Conservation (phyloP, 1,140 invertebrate genomes). For the Trachelipus rathkii region DNA sequence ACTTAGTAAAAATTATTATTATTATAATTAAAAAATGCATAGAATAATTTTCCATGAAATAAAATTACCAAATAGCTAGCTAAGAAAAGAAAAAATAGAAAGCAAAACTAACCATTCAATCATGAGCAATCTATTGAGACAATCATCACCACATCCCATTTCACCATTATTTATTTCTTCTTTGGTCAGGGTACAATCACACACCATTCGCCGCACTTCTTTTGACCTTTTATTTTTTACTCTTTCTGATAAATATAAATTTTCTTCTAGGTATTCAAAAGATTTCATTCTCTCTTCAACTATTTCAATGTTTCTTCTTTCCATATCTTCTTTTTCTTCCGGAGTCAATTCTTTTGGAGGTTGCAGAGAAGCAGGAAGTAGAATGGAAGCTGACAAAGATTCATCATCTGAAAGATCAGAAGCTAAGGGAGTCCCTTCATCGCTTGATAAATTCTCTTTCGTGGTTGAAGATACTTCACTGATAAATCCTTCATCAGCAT, state of each 20-base stretch:
- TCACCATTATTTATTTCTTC: constrained; percentile 79
- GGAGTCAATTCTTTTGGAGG: constrained; percentile 25
- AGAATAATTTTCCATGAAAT: too few relatives aligned
- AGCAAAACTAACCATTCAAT: constrained; percentile 81
- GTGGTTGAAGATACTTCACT: too few relatives aligned
- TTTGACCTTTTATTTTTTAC: constrained; percentile 59
- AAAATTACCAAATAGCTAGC: too few relatives aligned
- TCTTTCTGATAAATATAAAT: constrained; percentile 74
- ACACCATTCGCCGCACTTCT: constrained; percentile 87
- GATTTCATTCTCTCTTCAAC: constrained; percentile 68
- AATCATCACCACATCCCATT: constrained; percentile 88
- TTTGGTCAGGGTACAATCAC: constrained; percentile 86
- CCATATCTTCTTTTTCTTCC: constrained; percentile 37
- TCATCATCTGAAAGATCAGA: too few relatives aligned
- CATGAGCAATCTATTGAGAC: constrained; percentile 92
- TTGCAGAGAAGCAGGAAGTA: background rate
- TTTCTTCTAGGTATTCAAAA: constrained; percentile 76
- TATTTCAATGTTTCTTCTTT: constrained; percentile 49
- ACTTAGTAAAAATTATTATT: too few relatives aligned
- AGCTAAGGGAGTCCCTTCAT: too few relatives aligned
- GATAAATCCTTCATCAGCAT: too few relatives aligned
- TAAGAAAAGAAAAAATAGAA: too few relatives aligned
- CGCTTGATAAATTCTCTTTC: too few relatives aligned
- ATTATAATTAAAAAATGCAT: too few relatives aligned
- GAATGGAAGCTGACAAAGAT: too few relatives aligned